Evolutionary conservation across 2,888 invertebrate species (phyloP), one percentile per base, ranked within the genome.

Genomic region (Lasioglossum pauxillum): DNA sequence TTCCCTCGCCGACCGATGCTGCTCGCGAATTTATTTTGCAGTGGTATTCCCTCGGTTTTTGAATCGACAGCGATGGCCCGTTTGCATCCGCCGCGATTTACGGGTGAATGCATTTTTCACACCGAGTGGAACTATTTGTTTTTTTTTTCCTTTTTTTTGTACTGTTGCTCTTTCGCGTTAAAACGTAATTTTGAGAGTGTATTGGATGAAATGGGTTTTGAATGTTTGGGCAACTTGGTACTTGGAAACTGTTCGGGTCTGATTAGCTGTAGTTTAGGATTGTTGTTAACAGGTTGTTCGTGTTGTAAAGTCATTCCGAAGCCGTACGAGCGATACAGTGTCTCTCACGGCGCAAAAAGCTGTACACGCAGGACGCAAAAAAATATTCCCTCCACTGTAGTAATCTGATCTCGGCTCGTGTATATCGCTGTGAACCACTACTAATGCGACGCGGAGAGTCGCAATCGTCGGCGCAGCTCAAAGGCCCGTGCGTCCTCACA

Each of bases 1-100:
- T 57, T 57, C n/a, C 12, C 57, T 57, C n/a, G n/a, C 12, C n/a
- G n/a, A 57, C 10, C 57, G 57, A 10, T 57, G 57, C n/a, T n/a
- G n/a, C 10, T n/a, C 57, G n/a, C 57, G n/a, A 64, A 64, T 31
- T 64, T 64, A 64, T 27, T 60, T 57, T 57, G n/a, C 57, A 57
- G 57, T 1, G n/a, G n/a, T 3, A 12, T 23, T 57, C n/a, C 1
- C n/a, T 8, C 57, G 57, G n/a, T 10, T 12, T 57, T n/a, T 4
- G n/a, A 3, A 57, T 57, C 60, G 14, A 27, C n/a, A 5, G 14
- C 5, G 27, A 27, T 53, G 10, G 10, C 10, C n/a, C 10, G 53
- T 60, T 60, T 31, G 60, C 60, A 5, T 60, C 5, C 12, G n/a
- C 14, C 27, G 27, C 60, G 27, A 60, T 14, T 27, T 27, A 60